phyloP scores from a whole-genome alignment of 2,888 invertebrate species.

The Idaea straminata region DNA sequence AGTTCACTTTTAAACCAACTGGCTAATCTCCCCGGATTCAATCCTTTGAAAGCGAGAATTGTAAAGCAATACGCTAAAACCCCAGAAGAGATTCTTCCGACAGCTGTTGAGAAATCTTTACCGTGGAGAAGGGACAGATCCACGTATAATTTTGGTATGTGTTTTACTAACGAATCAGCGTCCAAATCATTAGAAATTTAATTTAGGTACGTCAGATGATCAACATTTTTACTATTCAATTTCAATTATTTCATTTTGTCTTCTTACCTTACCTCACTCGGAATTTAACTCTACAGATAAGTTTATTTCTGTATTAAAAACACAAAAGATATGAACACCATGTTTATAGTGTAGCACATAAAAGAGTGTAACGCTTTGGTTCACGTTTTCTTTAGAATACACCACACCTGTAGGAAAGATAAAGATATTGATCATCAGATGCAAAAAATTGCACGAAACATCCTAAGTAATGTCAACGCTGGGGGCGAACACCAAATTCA shows the following conservation, averaged over 20 bases:
- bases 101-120: slow-evolving; percentile 89
- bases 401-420: slow-evolving; percentile 6
- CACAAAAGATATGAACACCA: not conserved
- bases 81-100: slow-evolving; percentile 83
- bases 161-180: slow-evolving; percentile 50
- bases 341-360: slow-evolving; percentile 1
- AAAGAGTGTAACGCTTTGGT: slow-evolving; percentile 2
- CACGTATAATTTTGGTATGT: slow-evolving; percentile 87
- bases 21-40: slow-evolving; percentile 84
- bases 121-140: slow-evolving; percentile 91
- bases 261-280: not conserved
- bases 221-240: slow-evolving; percentile 34
- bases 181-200: slow-evolving; percentile 41
- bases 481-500: not conserved
- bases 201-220: slow-evolving; percentile 55
- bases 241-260: not conserved
- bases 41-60: slow-evolving; percentile 84
- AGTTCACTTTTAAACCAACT: slow-evolving; percentile 85
- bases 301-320: not conserved
- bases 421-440: slow-evolving; percentile 40
- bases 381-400: not conserved
- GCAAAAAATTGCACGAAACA: slow-evolving; percentile 15
- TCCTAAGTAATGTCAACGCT: not conserved
- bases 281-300: not conserved
- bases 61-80: slow-evolving; percentile 84